Conservation (phyloP, 2,888 invertebrate genomes). For the Operophtera brumata region DNA sequence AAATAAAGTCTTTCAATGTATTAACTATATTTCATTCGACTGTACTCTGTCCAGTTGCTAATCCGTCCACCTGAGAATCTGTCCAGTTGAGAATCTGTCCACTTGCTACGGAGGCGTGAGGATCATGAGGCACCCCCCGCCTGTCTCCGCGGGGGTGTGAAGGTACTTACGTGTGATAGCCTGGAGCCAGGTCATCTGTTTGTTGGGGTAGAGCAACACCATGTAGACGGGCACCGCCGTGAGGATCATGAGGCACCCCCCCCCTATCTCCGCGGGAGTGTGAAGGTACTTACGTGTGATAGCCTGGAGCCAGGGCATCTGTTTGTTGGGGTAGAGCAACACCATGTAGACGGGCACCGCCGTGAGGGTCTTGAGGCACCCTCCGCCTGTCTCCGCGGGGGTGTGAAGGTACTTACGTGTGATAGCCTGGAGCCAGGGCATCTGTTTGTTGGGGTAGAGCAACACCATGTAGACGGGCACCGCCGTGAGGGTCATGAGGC, state of each 20-base stretch:
- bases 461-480: slow-evolving; percentile 92
- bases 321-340: slow-evolving; percentile 87
- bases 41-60: too few species aligned
- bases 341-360: slow-evolving; percentile 93
- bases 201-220: slow-evolving; percentile 88
- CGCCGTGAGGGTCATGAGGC: slow-evolving; percentile 92
- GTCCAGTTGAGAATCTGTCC: too few species aligned
- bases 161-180: too few species aligned
- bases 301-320: slow-evolving; percentile 50
- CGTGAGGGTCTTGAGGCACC: slow-evolving; percentile 92
- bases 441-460: slow-evolving; percentile 85
- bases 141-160: slow-evolving; percentile 94
- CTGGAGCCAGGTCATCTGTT: slow-evolving; percentile 54
- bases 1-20: too few species aligned
- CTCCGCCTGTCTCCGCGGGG: slow-evolving; percentile 91
- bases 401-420: too few species aligned
- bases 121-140: slow-evolving; percentile 93
- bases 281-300: too few species aligned
- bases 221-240: slow-evolving; percentile 93
- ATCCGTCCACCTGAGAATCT: too few species aligned
- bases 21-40: too few species aligned
- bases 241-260: slow-evolving; percentile 93
- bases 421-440: slow-evolving; percentile 47
- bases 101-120: too few species aligned
- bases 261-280: slow-evolving; percentile 93